phyloP scores from a whole-genome alignment of 2,888 invertebrate genomes.

The Hyposoter didymator region DNA sequence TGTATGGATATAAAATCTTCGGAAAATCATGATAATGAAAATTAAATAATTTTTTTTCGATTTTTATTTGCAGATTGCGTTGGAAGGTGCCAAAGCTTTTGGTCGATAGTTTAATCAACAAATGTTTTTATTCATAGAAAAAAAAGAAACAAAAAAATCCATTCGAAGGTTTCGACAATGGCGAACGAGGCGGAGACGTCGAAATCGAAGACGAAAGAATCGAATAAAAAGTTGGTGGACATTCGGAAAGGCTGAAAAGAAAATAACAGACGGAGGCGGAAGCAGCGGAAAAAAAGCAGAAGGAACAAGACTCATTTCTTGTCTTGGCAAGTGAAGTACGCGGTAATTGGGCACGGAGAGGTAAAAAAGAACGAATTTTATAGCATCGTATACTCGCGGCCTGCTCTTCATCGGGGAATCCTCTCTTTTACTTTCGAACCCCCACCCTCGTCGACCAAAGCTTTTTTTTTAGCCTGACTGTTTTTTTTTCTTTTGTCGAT shows the following conservation, averaged over 20 bases:
- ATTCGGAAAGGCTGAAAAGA: background rate
- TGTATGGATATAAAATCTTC: background rate
- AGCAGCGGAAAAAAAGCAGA: slow-evolving; percentile 34
- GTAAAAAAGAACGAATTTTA: slow-evolving; percentile 39
- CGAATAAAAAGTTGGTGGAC: background rate
- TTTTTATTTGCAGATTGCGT: background rate
- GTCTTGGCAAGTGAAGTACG: slow-evolving; percentile 49
- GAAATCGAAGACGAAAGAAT: slow-evolving; percentile 15
- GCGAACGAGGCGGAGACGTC: slow-evolving; percentile 64
- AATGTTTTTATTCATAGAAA: background rate
- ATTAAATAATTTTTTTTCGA: background rate
- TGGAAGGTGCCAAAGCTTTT: background rate
- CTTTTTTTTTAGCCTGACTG: slow-evolving; percentile 18
- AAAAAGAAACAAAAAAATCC: background rate
- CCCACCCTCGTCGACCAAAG: background rate
- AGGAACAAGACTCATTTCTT: slow-evolving; percentile 43
- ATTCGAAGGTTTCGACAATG: slow-evolving; percentile 1
- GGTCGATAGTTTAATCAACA: background rate
- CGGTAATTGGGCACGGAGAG: slow-evolving; percentile 57
- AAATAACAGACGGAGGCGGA: slow-evolving; percentile 1
- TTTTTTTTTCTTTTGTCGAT: slow-evolving; percentile 22
- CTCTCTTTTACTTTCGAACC: slow-evolving; percentile 23
- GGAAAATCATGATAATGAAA: background rate
- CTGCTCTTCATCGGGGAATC: slow-evolving; percentile 36
- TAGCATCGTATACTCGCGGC: slow-evolving; percentile 18